These are phyloP conservation scores for Scolanthus callimorphus DNA, from an alignment of 92 coral and sea anemone genomes.

Conservation along the genomic window DNA sequence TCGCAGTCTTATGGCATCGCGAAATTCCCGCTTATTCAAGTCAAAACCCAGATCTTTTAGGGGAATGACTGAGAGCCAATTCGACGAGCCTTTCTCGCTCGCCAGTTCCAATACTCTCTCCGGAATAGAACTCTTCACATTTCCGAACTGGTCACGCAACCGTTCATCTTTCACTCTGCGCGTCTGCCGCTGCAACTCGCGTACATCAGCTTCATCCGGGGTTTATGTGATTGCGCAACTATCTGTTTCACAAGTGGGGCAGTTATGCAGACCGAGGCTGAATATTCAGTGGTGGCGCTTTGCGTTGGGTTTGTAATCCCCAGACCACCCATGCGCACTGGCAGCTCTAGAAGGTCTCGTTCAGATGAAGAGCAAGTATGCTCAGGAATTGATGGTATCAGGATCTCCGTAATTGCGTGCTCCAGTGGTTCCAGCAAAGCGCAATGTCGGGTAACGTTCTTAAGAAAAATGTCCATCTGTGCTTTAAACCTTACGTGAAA, in stretches of 20 bases:
- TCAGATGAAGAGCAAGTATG: constrained; percentile 6
- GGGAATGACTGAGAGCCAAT: no score
- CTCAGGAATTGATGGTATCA: constrained; percentile 23
- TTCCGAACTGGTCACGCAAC: no score
- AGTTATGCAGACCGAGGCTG: constrained; percentile 14
- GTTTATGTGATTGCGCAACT: constrained; percentile 2
- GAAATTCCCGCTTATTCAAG: constrained; percentile 33
- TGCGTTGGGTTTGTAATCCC: constrained; percentile 17
- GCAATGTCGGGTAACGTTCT: constrained; percentile 3
- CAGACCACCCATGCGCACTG: constrained; percentile 25
- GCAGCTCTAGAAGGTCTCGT: constrained; percentile 14
- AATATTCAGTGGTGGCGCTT: constrained; percentile 1
- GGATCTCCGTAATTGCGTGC: constrained; percentile 10
- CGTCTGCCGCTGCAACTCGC: constrained; percentile 9
- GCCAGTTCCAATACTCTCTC: no score
- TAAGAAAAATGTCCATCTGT: constrained; percentile 6
- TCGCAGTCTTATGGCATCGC: constrained; percentile 31
- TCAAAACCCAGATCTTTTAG: no score
- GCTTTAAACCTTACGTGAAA: not conserved
- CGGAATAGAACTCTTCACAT: no score
- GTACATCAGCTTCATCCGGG: constrained; percentile 15
- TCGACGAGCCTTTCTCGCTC: no score
- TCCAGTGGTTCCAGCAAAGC: constrained; percentile 14
- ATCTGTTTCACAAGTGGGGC: constrained; percentile 7
- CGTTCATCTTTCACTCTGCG: constrained; percentile 15